Evolutionary conservation across 2,888 invertebrate genomes (phyloP).

Genomic region (Scaptomyza parva): DNA sequence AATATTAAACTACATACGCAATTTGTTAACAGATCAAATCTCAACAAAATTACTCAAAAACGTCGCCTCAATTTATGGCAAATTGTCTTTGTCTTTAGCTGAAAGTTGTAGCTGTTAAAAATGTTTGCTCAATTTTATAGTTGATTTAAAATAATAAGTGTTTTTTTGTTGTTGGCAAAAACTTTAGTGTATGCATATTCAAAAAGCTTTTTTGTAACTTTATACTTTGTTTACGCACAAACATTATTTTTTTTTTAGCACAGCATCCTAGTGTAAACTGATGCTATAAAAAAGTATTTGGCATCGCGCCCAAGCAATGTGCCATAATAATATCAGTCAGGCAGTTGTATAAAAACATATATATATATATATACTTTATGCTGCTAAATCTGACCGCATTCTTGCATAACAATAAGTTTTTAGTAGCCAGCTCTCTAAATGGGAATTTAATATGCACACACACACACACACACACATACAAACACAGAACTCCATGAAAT

Average conservation of each 20-base stretch:
- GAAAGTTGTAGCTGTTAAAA: neutral
- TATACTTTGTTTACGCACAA: constrained; percentile 6
- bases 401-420: constrained; percentile 43
- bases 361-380: neutral
- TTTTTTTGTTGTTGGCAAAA: constrained; percentile 2
- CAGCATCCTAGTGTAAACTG: constrained; percentile 12
- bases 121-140: neutral
- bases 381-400: constrained; percentile 29
- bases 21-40: neutral
- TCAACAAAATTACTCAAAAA: neutral
- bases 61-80: neutral
- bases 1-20: neutral
- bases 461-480: constrained; percentile 20
- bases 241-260: neutral
- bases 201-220: constrained; percentile 1
- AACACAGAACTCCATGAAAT: constrained; percentile 29
- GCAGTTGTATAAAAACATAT: neutral
- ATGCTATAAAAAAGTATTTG: constrained; percentile 21
- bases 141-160: neutral
- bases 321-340: constrained; percentile 28
- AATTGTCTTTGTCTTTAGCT: neutral
- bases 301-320: constrained; percentile 24
- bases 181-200: neutral
- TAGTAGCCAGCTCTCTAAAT: constrained; percentile 29
- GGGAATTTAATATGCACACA: constrained; percentile 45